Base-by-base conservation (phyloP, 2,797 vertebrate genomes). In the Oceanodroma leucorhoa region DNA sequence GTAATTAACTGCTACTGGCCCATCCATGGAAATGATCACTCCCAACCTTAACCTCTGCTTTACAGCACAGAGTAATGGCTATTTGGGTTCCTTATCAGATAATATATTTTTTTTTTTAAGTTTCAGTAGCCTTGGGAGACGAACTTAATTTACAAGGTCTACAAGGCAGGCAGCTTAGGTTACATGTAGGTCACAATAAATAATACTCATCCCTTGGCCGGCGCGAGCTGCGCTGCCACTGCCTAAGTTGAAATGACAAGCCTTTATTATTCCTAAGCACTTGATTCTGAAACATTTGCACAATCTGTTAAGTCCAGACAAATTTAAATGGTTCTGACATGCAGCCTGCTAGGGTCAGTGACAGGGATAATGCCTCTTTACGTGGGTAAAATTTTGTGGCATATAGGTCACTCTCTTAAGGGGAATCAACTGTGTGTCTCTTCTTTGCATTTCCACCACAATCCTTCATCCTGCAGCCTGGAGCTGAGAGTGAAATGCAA, bases 391-490 rank as follows among this genome's bases (percentile, higher is more conserved):
- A 97, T 94, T 96, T 80, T 78, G 92, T 95, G 98, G 94, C 98
- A 97, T 96, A 70, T 96, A 97, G 98, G 98, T 98, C 98, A 98
- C 90, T 96, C 95, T 98, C 98, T 97, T 95, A 82, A 96, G 98
- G 97, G 97, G 97, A 97, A 97, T 95, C 97, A 95, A 97, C 94
- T 91, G 97, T 64, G 95, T 93, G 96, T 92, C 97, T 98, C 97
- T 95, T 96, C 96, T 95, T 82, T 90, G 96, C 97, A 57, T 97
- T 97, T 98, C 98, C 97, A 97, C 97, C 97, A 97, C 98, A 97
- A 99, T 99, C 98, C 98, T 98, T 99, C 98, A 99, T 98, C 98
- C 98, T 88, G 97, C 98, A 98, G 98, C 98, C 98, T 96, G 98
- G 97, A 98, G 98, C 98, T 96, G 97, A 97, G 97, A 98, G 97